A percentile compares a stretch with the other conserved stretches of the same genome.
phyloP scores from a whole-genome alignment of 2,113 vertebrate genomes.

The Oceanodroma tethys region DNA sequence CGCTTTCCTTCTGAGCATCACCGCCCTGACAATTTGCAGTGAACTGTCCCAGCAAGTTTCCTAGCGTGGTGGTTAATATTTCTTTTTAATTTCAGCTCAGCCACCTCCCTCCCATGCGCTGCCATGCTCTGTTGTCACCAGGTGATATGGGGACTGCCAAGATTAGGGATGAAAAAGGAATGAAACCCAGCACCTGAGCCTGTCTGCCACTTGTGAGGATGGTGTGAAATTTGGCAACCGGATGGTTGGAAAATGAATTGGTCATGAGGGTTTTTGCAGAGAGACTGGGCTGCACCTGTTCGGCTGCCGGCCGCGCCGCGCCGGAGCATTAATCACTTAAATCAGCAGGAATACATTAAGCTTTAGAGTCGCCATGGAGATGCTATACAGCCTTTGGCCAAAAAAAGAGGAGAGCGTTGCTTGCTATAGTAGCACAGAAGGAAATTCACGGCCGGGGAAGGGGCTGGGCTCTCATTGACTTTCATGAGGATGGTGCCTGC shows the following conservation, averaged over 20 bases:
- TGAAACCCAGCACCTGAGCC: not conserved
- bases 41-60: not conserved
- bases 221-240: not conserved
- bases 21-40: not conserved
- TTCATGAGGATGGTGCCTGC: not conserved
- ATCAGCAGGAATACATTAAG: constrained; percentile 60
- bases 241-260: constrained; percentile 4
- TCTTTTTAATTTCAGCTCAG: not conserved
- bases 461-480: not conserved
- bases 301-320: not conserved
- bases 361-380: constrained; percentile 60
- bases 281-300: constrained; percentile 45
- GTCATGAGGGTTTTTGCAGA: not conserved
- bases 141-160: not conserved
- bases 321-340: constrained; percentile 59
- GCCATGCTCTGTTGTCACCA: not conserved
- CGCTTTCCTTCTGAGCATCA: not conserved
- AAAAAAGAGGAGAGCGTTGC: not conserved
- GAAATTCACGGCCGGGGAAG: not conserved
- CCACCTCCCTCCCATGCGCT: not conserved
- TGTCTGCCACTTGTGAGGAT: not conserved
- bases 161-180: not conserved
- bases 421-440: not conserved
- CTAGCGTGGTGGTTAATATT: not conserved
- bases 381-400: not conserved